Conservation (phyloP, 2,888 invertebrate species). For the Conus canariensis region DNA sequence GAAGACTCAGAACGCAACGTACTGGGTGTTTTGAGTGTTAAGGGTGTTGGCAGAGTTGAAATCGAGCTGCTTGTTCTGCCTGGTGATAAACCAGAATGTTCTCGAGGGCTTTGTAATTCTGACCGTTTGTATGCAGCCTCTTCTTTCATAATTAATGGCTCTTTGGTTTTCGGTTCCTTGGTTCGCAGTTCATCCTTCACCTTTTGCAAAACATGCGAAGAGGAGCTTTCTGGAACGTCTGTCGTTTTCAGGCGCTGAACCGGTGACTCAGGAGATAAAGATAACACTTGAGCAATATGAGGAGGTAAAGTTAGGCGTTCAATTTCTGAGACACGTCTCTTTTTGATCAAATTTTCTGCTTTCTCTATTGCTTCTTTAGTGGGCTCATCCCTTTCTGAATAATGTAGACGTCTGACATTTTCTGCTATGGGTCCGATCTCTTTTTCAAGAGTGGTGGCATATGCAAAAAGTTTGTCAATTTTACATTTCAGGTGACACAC, state of each 20-base stretch:
- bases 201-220: not conserved
- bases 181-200: not conserved
- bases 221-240: not conserved
- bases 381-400: not conserved
- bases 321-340: not conserved
- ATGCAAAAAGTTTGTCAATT: not conserved
- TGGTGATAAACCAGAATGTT: not conserved
- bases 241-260: not conserved
- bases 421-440: not conserved
- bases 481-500: conserved; percentile 8
- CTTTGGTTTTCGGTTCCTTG: not conserved
- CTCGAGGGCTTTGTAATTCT: not conserved
- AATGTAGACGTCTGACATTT: not conserved
- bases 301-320: not conserved
- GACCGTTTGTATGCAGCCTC: not conserved
- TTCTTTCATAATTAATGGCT: not conserved
- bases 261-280: not conserved
- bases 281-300: not conserved
- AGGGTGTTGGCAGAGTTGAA: not conserved
- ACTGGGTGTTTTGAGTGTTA: not conserved
- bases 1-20: not conserved
- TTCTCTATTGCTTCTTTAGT: not conserved
- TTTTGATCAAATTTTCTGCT: not conserved
- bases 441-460: not conserved
- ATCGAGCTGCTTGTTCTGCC: not conserved